Base-by-base conservation (phyloP, 2,797 vertebrate genomes). In the Channallabes apus region DNA sequence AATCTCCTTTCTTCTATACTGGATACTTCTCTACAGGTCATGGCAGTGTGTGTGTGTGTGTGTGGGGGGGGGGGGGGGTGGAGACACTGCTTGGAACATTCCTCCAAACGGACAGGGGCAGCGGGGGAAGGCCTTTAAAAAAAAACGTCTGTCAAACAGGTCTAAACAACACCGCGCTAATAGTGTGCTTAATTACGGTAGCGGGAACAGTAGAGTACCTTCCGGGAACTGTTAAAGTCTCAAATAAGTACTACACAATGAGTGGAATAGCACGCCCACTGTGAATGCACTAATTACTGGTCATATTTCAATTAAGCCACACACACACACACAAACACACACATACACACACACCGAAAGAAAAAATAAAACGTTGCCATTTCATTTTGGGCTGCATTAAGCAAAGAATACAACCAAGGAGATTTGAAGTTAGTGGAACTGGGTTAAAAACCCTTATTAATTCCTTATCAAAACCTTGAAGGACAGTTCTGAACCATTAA, bases 21-120 rank as follows among this genome's bases (percentile, higher is more conserved):
- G 87, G 72, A 84, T 84, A 38, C 32, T 86, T 87, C 84, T 73
- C 72, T 78, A 82, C 27, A 87, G 84, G 88, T 62, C 80, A 68
- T 75, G 24, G 61, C 14, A 18, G 65, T 35, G 61, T 73, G 79
- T 76, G 80, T 32, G 79, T 76, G 59, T 58, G 79, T 41, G 54
- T 62, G 79, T 85, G 84, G 73, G 56, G 61, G 67, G 51, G 56
- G n/a, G 64, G 76, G 67, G 69, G 27, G 59, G 11, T 46, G n/a
- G 6, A 71, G 83, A 41, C 58, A 29, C 17, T 46, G 65, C 76
- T 85, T 85, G 71, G 38, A 62, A 85, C n/a, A 72, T 72, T 72
- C 20, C 77, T 54, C 56, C 27, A 80, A 29, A 77, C 5, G 4
- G 56, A 29, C 75, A 61, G 20, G n/a, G 9, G 62, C 61, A 65